phyloP scores from a whole-genome alignment of 2,113 vertebrate genomes.

The Amia ocellicauda region DNA sequence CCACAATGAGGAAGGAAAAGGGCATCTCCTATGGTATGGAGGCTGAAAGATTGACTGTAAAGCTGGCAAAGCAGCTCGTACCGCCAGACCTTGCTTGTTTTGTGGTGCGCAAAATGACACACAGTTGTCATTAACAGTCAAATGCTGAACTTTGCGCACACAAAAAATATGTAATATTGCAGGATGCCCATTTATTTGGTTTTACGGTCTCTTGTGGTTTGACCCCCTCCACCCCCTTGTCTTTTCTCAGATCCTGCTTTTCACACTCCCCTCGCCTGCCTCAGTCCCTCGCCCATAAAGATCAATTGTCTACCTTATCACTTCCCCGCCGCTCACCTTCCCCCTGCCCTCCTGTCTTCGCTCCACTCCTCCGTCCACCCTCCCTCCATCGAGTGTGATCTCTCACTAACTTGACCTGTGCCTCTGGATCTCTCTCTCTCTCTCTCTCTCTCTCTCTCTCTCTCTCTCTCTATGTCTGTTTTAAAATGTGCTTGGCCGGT shows the following conservation, averaged over 20 bases:
- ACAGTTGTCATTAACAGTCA: too few relatives aligned
- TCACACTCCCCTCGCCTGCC: not conserved
- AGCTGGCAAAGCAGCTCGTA: too few relatives aligned
- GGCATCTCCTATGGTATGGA: too few relatives aligned
- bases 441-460: constrained; percentile 24
- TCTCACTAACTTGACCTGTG: constrained; percentile 25
- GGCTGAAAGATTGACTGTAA: too few relatives aligned
- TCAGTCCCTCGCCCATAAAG: not conserved
- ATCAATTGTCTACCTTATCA: not conserved
- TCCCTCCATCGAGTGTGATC: too few relatives aligned
- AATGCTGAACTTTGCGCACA: too few relatives aligned
- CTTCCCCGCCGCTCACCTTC: not conserved
- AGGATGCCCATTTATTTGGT: too few relatives aligned
- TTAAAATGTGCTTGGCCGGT: not conserved
- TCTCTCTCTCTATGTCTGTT: constrained; percentile 28
- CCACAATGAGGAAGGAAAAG: too few relatives aligned
- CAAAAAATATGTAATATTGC: too few relatives aligned
- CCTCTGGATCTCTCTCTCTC: constrained; percentile 10
- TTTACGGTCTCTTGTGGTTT: too few relatives aligned
- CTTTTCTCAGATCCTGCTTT: not conserved
- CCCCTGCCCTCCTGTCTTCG: constrained; percentile 30
- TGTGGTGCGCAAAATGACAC: too few relatives aligned
- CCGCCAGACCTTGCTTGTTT: too few relatives aligned
- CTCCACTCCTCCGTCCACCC: constrained; percentile 20
- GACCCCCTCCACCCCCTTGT: not conserved